phyloP scores from a whole-genome alignment of 2,797 vertebrate genomes.

The Channa striata region DNA sequence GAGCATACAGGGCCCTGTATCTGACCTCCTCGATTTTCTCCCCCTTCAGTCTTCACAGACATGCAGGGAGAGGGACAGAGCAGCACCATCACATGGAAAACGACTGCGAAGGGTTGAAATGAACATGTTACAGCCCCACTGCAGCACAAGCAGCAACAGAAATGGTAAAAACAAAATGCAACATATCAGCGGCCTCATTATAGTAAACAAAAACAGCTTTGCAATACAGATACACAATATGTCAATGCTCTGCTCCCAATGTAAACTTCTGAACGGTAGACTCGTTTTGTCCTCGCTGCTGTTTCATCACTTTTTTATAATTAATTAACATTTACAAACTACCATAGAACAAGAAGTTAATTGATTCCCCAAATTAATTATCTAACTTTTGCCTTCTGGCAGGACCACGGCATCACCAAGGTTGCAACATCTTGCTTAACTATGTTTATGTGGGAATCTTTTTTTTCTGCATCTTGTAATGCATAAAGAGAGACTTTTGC shows the following conservation, averaged over 20 bases:
- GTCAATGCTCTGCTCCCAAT: too few relatives aligned
- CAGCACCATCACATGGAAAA: slow-evolving; percentile 37
- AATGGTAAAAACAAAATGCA: slow-evolving; percentile 4
- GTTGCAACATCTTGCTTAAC: background rate
- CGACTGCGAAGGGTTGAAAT: slow-evolving; percentile 32
- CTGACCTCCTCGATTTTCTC: slow-evolving; percentile 68
- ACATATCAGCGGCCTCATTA: background rate
- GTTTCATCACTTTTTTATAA: background rate
- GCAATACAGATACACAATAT: background rate
- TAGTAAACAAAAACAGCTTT: background rate
- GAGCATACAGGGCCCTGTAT: slow-evolving; percentile 73
- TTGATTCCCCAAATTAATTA: background rate
- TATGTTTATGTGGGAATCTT: background rate
- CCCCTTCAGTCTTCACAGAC: slow-evolving; percentile 58
- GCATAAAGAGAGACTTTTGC: background rate
- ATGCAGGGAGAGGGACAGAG: slow-evolving; percentile 63
- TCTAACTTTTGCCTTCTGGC: background rate
- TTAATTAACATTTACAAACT: background rate
- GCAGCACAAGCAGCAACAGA: background rate
- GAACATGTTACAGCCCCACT: slow-evolving; percentile 23
- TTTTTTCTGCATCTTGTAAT: slow-evolving; percentile 10
- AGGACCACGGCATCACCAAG: background rate
- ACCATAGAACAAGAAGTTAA: background rate
- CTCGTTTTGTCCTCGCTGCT: background rate
- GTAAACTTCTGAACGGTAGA: background rate